Conservation (phyloP, 2,888 invertebrate genomes). For the Tetragonula carbonaria region DNA sequence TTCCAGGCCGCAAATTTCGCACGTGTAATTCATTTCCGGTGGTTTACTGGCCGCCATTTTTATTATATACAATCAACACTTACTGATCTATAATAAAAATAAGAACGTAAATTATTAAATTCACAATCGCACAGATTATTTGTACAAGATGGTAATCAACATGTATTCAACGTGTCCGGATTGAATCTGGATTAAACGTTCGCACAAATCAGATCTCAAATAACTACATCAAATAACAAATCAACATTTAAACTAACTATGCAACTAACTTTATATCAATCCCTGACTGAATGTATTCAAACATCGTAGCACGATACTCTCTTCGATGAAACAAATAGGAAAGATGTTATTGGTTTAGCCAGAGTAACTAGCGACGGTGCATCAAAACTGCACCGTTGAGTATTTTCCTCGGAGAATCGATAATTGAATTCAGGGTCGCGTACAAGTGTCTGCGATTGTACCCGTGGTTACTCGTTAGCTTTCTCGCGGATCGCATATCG, state of each 20-base stretch:
- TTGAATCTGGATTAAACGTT: neutral
- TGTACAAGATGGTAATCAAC: neutral
- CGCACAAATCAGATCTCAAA: neutral
- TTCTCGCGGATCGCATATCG: constrained; percentile 8
- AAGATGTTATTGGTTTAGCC: neutral
- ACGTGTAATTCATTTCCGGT: constrained; percentile 87
- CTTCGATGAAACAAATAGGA: neutral
- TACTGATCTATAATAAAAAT: constrained; percentile 29
- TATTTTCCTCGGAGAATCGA: constrained; percentile 60
- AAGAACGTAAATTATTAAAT: constrained; percentile 30
- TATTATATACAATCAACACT: constrained; percentile 48
- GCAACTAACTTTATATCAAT: neutral
- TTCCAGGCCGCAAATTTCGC: constrained; percentile 94
- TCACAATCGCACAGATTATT: too few relatives aligned
- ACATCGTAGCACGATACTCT: neutral
- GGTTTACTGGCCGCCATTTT: constrained; percentile 85
- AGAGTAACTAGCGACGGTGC: constrained; percentile 9
- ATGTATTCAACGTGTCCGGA: neutral
- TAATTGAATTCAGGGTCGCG: constrained; percentile 57
- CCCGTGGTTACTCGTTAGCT: constrained; percentile 22
- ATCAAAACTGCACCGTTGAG: constrained; percentile 40
- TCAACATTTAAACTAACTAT: neutral
- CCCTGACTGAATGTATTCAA: neutral
- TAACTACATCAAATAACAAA: neutral
- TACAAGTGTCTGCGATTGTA: constrained; percentile 25